These are phyloP conservation scores for Melanotaenia boesemani DNA, from an alignment of 2,797 vertebrate genomes.

Conservation along the genomic window DNA sequence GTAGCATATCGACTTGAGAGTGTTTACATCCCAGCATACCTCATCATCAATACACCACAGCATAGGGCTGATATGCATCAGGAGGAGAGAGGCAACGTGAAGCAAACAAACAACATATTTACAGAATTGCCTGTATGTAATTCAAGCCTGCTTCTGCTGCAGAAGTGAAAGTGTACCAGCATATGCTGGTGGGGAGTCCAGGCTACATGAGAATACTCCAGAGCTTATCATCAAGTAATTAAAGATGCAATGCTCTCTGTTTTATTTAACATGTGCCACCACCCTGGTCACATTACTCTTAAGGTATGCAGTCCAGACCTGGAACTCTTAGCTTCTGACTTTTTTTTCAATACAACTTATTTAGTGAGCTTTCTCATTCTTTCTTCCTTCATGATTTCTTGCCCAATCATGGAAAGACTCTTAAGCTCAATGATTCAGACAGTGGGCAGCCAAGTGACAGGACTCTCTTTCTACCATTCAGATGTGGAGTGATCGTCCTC, in stretches of 20 bases:
- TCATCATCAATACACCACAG: conserved; percentile 9
- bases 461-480: too few species aligned
- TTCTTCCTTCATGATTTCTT: too few species aligned
- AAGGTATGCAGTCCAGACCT: not conserved
- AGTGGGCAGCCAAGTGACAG: too few species aligned
- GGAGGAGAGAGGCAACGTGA: not conserved
- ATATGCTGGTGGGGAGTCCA: too few species aligned
- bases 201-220: not conserved
- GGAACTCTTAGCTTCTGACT: not conserved
- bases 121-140: not conserved
- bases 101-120: conserved; percentile 7
- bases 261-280: too few species aligned
- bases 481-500: too few species aligned
- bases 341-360: not conserved
- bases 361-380: not conserved
- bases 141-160: conserved; percentile 4
- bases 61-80: not conserved
- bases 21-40: conserved; percentile 7
- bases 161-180: not conserved
- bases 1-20: not conserved
- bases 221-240: not conserved
- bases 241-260: too few species aligned
- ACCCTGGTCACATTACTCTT: not conserved
- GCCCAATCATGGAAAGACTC: too few species aligned
- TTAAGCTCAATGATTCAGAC: too few species aligned